A percentile compares a stretch with the other conserved stretches of the same genome.
Conservation (phyloP, 2,113 vertebrate species). For the Casuarius casuarius region DNA sequence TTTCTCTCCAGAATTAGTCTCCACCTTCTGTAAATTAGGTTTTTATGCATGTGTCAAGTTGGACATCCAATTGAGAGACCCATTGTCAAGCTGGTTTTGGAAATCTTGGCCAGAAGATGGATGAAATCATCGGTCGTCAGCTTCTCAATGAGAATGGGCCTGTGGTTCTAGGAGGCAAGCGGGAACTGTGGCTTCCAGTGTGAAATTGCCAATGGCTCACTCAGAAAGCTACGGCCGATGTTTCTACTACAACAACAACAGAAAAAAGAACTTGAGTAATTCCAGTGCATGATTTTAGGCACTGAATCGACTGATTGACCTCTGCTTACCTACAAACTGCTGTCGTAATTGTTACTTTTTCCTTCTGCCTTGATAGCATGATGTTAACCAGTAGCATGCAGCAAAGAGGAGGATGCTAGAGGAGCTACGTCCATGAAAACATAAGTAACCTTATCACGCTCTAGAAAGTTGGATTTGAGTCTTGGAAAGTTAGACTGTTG, state of each 20-base stretch:
- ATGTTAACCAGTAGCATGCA: neutral
- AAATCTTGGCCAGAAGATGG: neutral
- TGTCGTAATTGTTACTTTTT: neutral
- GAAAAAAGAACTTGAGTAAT: neutral
- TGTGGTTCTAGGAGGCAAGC: slow-evolving; percentile 1
- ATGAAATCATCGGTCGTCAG: slow-evolving; percentile 29
- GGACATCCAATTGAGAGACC: neutral
- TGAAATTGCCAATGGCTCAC: neutral
- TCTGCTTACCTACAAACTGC: neutral
- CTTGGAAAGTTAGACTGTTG: neutral
- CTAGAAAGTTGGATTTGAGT: neutral
- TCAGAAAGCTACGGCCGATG: neutral
- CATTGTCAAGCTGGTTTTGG: neutral
- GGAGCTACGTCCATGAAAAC: neutral
- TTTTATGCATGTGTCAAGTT: neutral
- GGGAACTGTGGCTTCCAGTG: neutral
- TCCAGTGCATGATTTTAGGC: neutral
- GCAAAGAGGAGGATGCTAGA: neutral
- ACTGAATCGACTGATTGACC: neutral
- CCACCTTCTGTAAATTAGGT: neutral
- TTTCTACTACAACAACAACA: neutral
- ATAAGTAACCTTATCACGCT: neutral
- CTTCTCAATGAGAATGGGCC: neutral
- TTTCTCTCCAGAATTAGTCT: neutral
- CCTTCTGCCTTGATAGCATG: neutral